phyloP scores from a whole-genome alignment of 2,113 vertebrate species.

The Coptodon rendalli region DNA sequence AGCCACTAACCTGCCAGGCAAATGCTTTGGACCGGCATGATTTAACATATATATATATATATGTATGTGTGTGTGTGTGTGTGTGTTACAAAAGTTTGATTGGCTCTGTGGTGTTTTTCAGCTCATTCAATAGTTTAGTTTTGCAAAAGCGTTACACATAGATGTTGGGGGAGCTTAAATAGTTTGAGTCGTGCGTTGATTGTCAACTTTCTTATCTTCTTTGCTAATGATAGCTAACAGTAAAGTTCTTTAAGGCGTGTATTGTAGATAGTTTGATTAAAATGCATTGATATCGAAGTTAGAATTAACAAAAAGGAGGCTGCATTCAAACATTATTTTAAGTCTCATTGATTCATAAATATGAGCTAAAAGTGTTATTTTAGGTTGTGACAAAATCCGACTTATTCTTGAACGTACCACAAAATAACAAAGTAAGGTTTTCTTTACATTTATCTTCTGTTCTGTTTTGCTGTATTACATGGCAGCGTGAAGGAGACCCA shows the following conservation, averaged over 20 bases:
- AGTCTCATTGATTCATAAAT: background rate
- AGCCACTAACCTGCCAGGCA: background rate
- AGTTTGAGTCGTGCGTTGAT: background rate
- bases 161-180: background rate
- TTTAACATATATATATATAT: background rate
- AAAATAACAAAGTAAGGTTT: background rate
- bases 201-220: background rate
- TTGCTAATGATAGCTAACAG: background rate
- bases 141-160: background rate
- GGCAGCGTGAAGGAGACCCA: constrained; percentile 34
- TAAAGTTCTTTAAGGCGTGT: background rate
- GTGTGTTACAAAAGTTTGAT: rapidly evolving
- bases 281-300: background rate
- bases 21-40: background rate
- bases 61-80: rapidly evolving
- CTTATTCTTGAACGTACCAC: background rate
- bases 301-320: background rate
- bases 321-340: background rate
- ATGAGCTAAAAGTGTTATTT: background rate
- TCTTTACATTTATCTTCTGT: background rate
- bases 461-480: background rate
- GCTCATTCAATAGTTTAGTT: background rate
- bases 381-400: background rate
- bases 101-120: background rate
- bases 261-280: background rate